Evolutionary conservation across 2,797 vertebrate genomes (phyloP), one percentile per base, ranked within the genome.

Genomic region (Rhadinocentrus ornatus): DNA sequence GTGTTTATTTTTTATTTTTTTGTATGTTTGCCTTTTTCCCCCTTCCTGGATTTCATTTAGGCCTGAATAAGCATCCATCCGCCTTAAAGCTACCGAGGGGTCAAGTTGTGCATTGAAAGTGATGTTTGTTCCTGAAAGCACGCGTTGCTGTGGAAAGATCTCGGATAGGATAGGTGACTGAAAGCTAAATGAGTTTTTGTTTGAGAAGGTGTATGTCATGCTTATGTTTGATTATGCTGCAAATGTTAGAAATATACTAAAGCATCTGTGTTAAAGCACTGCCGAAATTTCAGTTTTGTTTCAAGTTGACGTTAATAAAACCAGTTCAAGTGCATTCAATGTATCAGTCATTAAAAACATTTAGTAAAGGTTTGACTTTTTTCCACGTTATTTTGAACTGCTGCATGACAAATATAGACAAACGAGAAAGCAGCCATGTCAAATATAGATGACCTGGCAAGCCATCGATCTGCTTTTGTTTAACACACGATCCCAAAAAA

Each of bases 1-100:
- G 31, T 56, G 2, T 4, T 80, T 56, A 3, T 67, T 75, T 62
- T n/a, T n/a, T n/a, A 80, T 58, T 3, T 67, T 75, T 59, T 39
- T 35, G 53, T 3, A 3, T 81, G n/a, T 32, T 32, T 32, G 6
- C 6, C 31, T 32, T 32, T 32, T 32, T 32, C 31, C n/a, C n/a
- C 24, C 24, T 32, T 50, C 34, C 73, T 66, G 46, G 67, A 65
- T 69, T 46, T 75, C 53, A 66, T 70, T 50, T 77, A 69, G 69
- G 52, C 70, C 56, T 78, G 66, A 70, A 62, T 26, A 70, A 73
- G 52, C 60, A 77, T 90, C 85, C 3, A 63, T 86, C 79, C 66
- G 86, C 90, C 88, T 91, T 91, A 88, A 89, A 83, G 63, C 75
- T 78, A 80, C 61, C 34, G 35, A 82, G 27, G 73, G 81, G 72